phyloP scores from a whole-genome alignment of 2,888 invertebrate species.

The Polydrusus tereticollis region DNA sequence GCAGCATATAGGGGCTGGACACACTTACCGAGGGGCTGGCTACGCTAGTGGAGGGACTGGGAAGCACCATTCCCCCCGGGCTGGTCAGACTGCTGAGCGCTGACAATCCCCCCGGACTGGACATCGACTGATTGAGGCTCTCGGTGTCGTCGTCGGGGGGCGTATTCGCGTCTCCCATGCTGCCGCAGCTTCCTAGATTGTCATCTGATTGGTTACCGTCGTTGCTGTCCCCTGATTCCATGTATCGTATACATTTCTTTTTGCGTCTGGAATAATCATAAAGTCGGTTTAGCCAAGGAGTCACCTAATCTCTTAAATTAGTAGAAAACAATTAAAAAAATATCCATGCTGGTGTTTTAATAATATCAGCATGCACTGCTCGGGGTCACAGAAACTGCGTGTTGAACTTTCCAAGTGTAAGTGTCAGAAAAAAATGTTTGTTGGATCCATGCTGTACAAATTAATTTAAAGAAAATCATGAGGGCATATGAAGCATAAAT shows the following conservation, averaged over 20 bases:
- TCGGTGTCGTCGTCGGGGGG: conserved; percentile 75
- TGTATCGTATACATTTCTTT: conserved; percentile 96
- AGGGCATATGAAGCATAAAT: background rate
- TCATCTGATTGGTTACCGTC: conserved; percentile 78
- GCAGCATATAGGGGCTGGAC: conserved; percentile 73
- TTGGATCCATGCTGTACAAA: conserved; percentile 35
- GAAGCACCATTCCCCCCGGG: conserved; percentile 78
- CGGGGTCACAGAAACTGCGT: conserved; percentile 33
- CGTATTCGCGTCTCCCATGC: conserved; percentile 80
- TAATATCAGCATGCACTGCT: conserved; percentile 24
- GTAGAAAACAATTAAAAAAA: background rate
- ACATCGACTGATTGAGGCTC: conserved; percentile 73
- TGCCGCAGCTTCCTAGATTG: conserved; percentile 84
- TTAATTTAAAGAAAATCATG: conserved; percentile 13
- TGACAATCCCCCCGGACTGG: conserved; percentile 75
- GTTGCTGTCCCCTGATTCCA: conserved; percentile 83
- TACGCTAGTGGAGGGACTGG: conserved; percentile 82
- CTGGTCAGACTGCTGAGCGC: conserved; percentile 78
- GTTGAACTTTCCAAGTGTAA: conserved; percentile 24
- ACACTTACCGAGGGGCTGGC: conserved; percentile 75
- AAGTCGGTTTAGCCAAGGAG: background rate
- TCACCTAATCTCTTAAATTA: background rate
- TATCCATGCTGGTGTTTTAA: conserved; percentile 24
- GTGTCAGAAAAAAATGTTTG: conserved; percentile 5
- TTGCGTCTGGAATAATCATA: conserved; percentile 81